Conservation (phyloP, 2,113 vertebrate genomes). For the Alaudala cheleensis region DNA sequence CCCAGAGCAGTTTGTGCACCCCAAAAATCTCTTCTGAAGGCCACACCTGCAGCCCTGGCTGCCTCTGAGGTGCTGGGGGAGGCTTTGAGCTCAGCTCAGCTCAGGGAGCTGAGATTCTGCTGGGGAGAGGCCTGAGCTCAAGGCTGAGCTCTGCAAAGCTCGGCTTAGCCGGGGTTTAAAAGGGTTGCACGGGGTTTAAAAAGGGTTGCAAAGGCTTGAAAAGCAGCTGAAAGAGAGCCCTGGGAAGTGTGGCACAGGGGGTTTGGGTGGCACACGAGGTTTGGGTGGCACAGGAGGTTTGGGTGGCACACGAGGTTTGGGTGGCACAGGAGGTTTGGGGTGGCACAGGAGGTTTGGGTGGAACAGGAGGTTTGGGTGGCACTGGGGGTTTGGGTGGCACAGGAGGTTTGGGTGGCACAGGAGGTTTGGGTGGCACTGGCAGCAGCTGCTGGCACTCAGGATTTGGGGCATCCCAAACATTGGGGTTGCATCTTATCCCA, state of each 20-base stretch:
- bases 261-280: neutral
- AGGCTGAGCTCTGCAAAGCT: neutral
- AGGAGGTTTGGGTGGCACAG: neutral
- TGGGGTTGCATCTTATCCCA: neutral
- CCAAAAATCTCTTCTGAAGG: neutral
- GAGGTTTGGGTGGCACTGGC: neutral
- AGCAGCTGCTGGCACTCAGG: neutral
- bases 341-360: neutral
- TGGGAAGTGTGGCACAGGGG: neutral
- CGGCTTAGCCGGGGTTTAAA: neutral
- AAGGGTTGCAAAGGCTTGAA: neutral
- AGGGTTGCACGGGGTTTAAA: neutral
- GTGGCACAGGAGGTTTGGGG: too few relatives aligned
- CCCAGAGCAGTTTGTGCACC: neutral
- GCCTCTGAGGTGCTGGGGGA: neutral
- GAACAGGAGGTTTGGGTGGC: neutral
- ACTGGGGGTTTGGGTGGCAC: neutral
- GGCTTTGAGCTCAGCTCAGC: neutral
- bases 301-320: neutral
- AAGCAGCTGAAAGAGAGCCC: neutral
- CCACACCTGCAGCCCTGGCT: slow-evolving; percentile 30
- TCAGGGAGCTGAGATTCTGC: neutral
- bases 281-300: neutral
- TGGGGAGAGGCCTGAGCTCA: neutral
- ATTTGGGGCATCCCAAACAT: neutral